Percentiles rank a stretch among this genome's conserved stretches.
These are phyloP conservation scores for Dicaeum eximium DNA, from an alignment of 2,113 vertebrate genomes.

Conservation along the genomic window DNA sequence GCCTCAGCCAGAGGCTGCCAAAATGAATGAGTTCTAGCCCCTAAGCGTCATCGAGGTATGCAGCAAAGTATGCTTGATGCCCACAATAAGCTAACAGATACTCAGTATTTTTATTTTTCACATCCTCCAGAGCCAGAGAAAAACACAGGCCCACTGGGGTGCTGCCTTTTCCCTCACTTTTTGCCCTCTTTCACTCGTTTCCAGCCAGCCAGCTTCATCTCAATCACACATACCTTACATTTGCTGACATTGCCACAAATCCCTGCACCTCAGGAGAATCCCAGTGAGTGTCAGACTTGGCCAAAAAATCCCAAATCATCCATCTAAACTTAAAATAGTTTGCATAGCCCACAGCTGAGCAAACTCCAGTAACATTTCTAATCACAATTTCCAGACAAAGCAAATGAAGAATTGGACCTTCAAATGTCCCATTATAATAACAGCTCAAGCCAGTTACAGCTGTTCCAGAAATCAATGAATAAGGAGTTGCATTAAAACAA, in stretches of 20 bases:
- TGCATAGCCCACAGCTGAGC: background rate
- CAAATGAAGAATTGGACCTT: background rate
- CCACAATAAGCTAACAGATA: background rate
- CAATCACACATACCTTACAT: fast-evolving
- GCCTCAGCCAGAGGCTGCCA: background rate
- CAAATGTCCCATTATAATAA: background rate
- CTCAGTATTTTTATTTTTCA: background rate
- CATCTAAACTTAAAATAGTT: background rate
- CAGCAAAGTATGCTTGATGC: background rate
- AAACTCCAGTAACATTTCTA: background rate
- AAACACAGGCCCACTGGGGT: background rate
- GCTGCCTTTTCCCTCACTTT: background rate
- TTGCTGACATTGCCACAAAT: background rate
- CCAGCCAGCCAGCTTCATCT: background rate
- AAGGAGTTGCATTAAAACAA: background rate
- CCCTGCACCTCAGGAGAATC: background rate
- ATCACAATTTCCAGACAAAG: background rate
- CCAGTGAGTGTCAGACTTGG: background rate
- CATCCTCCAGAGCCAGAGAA: background rate
- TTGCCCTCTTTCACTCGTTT: background rate
- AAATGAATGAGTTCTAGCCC: background rate
- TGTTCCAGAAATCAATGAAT: background rate
- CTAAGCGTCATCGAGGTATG: background rate
- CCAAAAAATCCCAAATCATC: background rate
- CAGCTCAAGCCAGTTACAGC: background rate